phyloP scores from a whole-genome alignment of 1,140 invertebrate species.

The Macrocentrus cingulum region DNA sequence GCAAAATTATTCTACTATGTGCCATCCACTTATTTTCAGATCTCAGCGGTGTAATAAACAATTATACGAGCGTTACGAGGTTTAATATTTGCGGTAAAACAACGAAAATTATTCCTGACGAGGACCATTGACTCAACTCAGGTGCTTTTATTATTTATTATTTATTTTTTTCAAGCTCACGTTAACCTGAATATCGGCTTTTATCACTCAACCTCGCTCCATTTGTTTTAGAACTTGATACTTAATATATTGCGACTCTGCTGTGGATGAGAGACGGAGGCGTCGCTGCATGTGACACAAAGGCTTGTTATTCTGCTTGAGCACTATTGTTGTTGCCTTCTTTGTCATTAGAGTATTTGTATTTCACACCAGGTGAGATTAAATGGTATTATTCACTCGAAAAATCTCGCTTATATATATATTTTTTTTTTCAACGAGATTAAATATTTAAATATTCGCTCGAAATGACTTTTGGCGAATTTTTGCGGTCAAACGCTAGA shows the following conservation, averaged over 20 bases:
- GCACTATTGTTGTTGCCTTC: not conserved
- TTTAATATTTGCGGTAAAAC: not conserved
- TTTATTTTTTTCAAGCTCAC: not conserved
- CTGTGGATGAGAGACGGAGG: not conserved
- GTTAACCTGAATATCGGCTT: constrained; percentile 18
- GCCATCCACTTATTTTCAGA: not conserved
- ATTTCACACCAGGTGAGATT: too few relatives aligned
- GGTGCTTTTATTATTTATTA: not conserved
- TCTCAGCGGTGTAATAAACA: not conserved
- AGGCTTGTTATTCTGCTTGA: not conserved
- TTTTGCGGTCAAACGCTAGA: too few relatives aligned
- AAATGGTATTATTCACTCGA: too few relatives aligned
- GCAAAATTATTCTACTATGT: not conserved
- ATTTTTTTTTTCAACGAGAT: too few relatives aligned
- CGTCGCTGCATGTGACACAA: too few relatives aligned
- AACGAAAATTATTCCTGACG: constrained; percentile 5
- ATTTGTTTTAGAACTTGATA: constrained; percentile 15
- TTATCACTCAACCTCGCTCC: constrained; percentile 12
- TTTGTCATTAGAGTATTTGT: too few relatives aligned
- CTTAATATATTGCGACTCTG: not conserved
- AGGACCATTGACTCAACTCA: not conserved
- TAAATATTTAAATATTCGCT: too few relatives aligned
- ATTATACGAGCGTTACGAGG: too few relatives aligned
- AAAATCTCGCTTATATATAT: too few relatives aligned
- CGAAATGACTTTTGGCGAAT: too few relatives aligned